Evolutionary conservation across 2,113 vertebrate genomes (phyloP).

Genomic region (Pontoporia blainvillei): DNA sequence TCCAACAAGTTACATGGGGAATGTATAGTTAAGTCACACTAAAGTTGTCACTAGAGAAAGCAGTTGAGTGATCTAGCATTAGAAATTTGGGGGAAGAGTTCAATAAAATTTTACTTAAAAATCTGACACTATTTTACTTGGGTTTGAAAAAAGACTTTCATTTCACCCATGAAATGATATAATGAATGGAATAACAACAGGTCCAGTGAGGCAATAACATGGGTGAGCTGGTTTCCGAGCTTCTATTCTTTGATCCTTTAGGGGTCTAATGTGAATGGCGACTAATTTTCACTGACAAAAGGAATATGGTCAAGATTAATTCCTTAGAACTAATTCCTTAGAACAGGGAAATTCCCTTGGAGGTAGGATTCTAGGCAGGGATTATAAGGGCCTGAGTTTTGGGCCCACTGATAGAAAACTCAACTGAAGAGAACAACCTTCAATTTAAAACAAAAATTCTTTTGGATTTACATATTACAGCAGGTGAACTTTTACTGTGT

Average conservation of each 20-base stretch:
- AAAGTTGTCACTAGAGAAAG: background rate
- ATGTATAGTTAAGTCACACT: background rate
- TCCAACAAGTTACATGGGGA: background rate
- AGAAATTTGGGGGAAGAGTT: background rate
- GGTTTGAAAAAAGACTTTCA: slow-evolving; percentile 3
- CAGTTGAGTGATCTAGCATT: background rate
- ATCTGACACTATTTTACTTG: slow-evolving; percentile 39
- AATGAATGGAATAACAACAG: slow-evolving; percentile 15
- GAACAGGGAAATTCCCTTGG: background rate
- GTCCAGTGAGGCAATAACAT: slow-evolving; percentile 35
- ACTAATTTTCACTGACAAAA: slow-evolving; percentile 45
- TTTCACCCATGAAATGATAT: slow-evolving; percentile 60
- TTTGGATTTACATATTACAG: background rate
- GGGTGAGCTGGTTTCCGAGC: slow-evolving; percentile 38
- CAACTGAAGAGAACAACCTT: background rate
- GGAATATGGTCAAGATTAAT: background rate
- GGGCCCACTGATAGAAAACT: background rate
- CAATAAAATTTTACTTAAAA: slow-evolving; percentile 37
- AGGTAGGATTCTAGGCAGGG: background rate
- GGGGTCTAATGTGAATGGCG: slow-evolving; percentile 26
- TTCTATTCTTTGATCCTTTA: background rate
- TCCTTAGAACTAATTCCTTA: background rate
- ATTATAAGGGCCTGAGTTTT: background rate
- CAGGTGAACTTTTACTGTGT: background rate
- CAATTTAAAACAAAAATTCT: slow-evolving; percentile 1